Base-by-base conservation (phyloP, 2,888 invertebrate species). In the Notodonta dromedarius region DNA sequence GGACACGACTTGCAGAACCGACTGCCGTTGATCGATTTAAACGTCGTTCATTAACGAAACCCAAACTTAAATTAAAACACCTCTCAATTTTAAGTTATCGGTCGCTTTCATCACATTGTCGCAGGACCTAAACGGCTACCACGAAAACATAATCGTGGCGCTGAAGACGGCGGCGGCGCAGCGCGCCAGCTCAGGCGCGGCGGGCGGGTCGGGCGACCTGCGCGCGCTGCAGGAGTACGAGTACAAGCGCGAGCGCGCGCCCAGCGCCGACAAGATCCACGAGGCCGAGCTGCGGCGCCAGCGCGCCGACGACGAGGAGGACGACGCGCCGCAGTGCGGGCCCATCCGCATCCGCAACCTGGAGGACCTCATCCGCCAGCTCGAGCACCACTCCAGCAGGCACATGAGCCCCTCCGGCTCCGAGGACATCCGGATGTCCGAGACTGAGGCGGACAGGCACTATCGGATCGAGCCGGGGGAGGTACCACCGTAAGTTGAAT, bases 361-460 rank as follows among this genome's bases (percentile, higher is more conserved):
- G 70, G 98, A 98, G 90, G 98, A 98, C 88, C 94, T 98, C 67
- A 97, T 98, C 81, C 94, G 98, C 60, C 98, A 97, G 88, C 92
- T 98, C 76, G 97, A 98, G 87, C 97, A 97, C 85, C 97, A 98
- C 87, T 96, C 97, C 74, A 95, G 95, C 67, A 94, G 97, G 32
- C 97, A 97, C 89, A 97, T 97, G 96, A 98, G 97, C 83, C 98
- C 98, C 58, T 97, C 97, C 75, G 98, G 97, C 66, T 98, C 98
- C 16, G 98, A 98, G 86, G 98, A 98, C 82, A 97, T 98, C 83
- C 92, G 96, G 74, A 96, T 97, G 95, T 97, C 98, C 61, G 98
- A 98, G 90, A 96, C 97, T 58, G 98, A 98, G 87, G 96, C 96
- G 59, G 98, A 98, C 87, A 95, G 98, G 61, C 97, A 97, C 89